Conservation (phyloP, 92 coral and sea anemone genomes). For the Phenganax stokvisi region DNA sequence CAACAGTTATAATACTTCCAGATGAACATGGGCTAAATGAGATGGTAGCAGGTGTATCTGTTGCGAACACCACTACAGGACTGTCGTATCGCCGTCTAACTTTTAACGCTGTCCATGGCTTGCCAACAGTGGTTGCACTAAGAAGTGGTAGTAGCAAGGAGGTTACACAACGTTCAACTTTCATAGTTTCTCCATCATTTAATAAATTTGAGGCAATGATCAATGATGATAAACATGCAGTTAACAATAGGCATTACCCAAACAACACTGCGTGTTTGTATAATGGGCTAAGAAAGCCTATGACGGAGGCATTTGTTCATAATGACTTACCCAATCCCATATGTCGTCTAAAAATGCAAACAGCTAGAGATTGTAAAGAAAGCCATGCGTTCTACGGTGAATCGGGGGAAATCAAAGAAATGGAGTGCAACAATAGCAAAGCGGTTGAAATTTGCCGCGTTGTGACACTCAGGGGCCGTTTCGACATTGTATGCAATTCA, state of each 20-base stretch:
- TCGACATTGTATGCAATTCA: not conserved
- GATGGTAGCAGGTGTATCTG: too few relatives aligned
- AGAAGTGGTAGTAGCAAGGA: not conserved
- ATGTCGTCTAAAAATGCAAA: constrained; percentile 10
- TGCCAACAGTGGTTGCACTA: too few relatives aligned
- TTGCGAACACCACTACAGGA: too few relatives aligned
- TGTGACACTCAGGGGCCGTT: not conserved
- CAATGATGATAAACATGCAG: not conserved
- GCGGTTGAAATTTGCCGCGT: constrained; percentile 4
- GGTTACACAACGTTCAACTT: not conserved
- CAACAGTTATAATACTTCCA: too few relatives aligned
- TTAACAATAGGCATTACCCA: constrained; percentile 40
- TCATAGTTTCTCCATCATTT: not conserved
- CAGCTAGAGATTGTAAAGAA: constrained; percentile 14
- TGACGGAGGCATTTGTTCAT: not conserved
- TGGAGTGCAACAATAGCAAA: not conserved
- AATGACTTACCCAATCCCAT: not conserved
- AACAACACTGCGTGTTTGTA: constrained; percentile 40
- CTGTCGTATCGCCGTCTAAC: too few relatives aligned
- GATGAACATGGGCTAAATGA: too few relatives aligned
- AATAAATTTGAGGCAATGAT: constrained; percentile 16
- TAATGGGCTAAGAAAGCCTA: constrained; percentile 45
- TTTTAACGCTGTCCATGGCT: too few relatives aligned
- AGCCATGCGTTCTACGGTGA: constrained; percentile 2
- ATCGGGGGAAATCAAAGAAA: constrained; percentile 8